Percentiles rank a stretch among this genome's conserved stretches.
phyloP scores from a whole-genome alignment of 2,797 vertebrate genomes.

The Sebastes umbrosus region DNA sequence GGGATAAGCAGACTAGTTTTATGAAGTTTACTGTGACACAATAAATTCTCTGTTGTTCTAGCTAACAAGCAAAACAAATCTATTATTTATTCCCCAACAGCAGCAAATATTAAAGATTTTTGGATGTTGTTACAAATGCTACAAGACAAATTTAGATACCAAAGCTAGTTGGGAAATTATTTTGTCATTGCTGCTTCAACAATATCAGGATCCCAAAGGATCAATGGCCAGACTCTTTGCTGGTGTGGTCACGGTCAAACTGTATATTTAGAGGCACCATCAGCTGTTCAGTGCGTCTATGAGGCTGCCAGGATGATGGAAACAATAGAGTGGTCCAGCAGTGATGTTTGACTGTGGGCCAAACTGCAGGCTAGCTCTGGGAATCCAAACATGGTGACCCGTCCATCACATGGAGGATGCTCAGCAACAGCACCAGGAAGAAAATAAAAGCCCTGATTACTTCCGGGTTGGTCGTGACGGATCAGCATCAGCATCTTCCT shows the following conservation, averaged over 20 bases:
- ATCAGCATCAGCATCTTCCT: neutral
- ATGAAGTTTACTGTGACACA: neutral
- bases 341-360: constrained; percentile 13
- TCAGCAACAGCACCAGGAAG: neutral
- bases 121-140: neutral
- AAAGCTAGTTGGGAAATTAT: neutral
- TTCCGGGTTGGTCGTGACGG: neutral
- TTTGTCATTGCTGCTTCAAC: constrained; percentile 10
- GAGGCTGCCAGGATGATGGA: constrained; percentile 19
- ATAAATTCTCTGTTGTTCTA: neutral
- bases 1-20: neutral
- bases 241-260: constrained; percentile 1
- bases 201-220: constrained; percentile 7
- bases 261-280: constrained; percentile 55
- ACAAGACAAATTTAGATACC: neutral
- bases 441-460: neutral
- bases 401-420: neutral
- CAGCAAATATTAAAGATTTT: neutral
- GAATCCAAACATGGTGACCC: neutral
- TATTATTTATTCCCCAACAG: neutral
- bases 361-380: neutral
- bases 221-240: neutral
- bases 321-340: constrained; percentile 39
- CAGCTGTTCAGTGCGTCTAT: constrained; percentile 49
- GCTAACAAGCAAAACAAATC: neutral